A percentile compares a stretch with the other conserved stretches of the same genome.
These are phyloP conservation scores for Drosophila nigromelanica DNA, from an alignment of 1,140 invertebrate species.

Conservation along the genomic window DNA sequence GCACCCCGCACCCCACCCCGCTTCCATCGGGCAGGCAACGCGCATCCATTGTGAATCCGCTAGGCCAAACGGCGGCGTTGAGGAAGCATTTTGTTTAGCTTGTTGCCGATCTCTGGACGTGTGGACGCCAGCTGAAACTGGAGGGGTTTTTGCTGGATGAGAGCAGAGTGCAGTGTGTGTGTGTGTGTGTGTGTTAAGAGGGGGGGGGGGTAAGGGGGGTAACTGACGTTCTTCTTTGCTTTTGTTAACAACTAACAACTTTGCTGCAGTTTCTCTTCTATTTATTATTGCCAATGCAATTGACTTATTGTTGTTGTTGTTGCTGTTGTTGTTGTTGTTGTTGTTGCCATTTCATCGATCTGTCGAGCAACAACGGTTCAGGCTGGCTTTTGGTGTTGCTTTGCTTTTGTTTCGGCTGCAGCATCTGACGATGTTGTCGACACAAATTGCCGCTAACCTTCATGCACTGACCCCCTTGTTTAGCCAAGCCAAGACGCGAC, in stretches of 20 bases:
- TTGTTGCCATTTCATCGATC: constrained; percentile 55
- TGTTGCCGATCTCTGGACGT: constrained; percentile 74
- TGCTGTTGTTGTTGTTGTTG: constrained; percentile 3
- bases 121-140: constrained; percentile 33
- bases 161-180: too few relatives aligned
- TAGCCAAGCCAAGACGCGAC: constrained; percentile 25
- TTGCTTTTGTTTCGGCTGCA: constrained; percentile 49
- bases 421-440: constrained; percentile 64
- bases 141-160: not conserved
- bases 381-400: constrained; percentile 21
- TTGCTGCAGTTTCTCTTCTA: constrained; percentile 59
- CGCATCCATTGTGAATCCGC: constrained; percentile 75
- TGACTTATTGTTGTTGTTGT: constrained; percentile 73
- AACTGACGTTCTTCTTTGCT: constrained; percentile 36
- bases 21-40: constrained; percentile 24
- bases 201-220: not conserved
- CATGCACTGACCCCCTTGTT: constrained; percentile 66
- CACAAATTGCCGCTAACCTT: constrained; percentile 77
- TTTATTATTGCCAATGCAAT: constrained; percentile 71
- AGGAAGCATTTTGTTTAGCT: constrained; percentile 80
- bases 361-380: constrained; percentile 36
- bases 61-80: constrained; percentile 58
- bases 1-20: not conserved
- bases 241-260: constrained; percentile 27
- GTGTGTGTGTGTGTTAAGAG: too few relatives aligned